phyloP scores from a whole-genome alignment of 2,888 invertebrate genomes.

The Abrostola tripartita region DNA sequence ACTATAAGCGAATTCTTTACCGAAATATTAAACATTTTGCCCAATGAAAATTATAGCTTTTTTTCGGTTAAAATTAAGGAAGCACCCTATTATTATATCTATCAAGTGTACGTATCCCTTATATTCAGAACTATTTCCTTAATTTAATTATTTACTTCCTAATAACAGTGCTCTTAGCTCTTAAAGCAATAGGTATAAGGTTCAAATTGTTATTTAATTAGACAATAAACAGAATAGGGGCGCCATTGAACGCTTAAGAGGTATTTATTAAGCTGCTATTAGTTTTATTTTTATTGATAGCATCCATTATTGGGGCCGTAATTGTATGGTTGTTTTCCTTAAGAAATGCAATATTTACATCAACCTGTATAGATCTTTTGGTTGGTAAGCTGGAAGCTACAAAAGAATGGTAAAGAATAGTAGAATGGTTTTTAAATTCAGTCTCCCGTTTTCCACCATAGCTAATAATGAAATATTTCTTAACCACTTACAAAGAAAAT shows the following conservation, averaged over 20 bases:
- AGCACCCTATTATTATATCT: conserved; percentile 11
- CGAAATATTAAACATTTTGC: too few relatives aligned
- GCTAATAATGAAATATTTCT: too few relatives aligned
- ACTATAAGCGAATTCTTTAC: too few relatives aligned
- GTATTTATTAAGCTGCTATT: conserved; percentile 40
- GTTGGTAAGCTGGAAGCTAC: too few relatives aligned
- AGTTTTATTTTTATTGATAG: conserved; percentile 52
- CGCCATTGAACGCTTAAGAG: conserved; percentile 26
- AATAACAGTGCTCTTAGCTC: background rate
- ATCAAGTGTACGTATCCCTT: conserved; percentile 33
- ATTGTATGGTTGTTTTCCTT: background rate
- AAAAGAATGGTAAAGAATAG: too few relatives aligned
- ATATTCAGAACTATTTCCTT: conserved; percentile 26
- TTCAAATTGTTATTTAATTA: conserved; percentile 15
- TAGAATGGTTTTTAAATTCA: too few relatives aligned
- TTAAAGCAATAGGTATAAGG: conserved; percentile 15
- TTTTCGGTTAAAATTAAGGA: too few relatives aligned
- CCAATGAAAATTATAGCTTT: too few relatives aligned
- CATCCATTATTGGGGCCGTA: conserved; percentile 16
- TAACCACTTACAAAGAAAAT: too few relatives aligned
- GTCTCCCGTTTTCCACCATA: too few relatives aligned
- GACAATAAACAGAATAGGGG: conserved; percentile 39
- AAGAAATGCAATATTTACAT: background rate
- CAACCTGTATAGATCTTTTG: too few relatives aligned
- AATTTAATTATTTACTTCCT: conserved; percentile 1